Percentiles rank a stretch among this genome's conserved stretches.
phyloP scores from a whole-genome alignment of 2,888 invertebrate genomes.

The Platycheirus albimanus region DNA sequence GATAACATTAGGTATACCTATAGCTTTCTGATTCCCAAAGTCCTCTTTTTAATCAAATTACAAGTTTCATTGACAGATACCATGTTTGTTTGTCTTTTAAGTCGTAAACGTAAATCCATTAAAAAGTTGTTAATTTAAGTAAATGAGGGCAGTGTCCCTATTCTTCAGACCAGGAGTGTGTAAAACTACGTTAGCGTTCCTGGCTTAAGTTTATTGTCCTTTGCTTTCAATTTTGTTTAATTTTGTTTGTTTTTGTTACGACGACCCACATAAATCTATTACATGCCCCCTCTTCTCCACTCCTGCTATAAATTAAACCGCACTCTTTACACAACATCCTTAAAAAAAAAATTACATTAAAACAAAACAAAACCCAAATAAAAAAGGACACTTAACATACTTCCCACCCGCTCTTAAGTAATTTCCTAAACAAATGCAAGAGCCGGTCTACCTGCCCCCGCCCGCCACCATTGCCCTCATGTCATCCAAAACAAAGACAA shows the following conservation, averaged over 20 bases:
- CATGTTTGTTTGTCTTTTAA: too few relatives aligned
- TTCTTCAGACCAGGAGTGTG: too few relatives aligned
- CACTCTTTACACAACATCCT: slow-evolving; percentile 28
- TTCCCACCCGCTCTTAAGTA: slow-evolving; percentile 41
- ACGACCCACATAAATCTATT: slow-evolving; percentile 15
- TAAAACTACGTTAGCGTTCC: too few relatives aligned
- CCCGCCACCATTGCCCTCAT: neutral
- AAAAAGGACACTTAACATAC: slow-evolving; percentile 51
- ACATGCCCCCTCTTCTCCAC: too few relatives aligned
- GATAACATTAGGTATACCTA: too few relatives aligned
- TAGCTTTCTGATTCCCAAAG: too few relatives aligned
- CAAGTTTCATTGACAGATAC: too few relatives aligned
- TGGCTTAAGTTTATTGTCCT: slow-evolving; percentile 21
- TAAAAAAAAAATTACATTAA: slow-evolving; percentile 3
- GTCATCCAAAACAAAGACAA: slow-evolving; percentile 18
- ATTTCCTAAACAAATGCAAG: slow-evolving; percentile 48
- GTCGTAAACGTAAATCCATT: too few relatives aligned
- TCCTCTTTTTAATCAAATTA: too few relatives aligned
- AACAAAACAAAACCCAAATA: neutral
- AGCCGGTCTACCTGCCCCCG: too few relatives aligned
- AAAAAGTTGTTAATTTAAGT: too few relatives aligned
- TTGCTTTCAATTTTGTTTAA: slow-evolving; percentile 14
- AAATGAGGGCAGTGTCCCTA: too few relatives aligned
- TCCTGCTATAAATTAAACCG: slow-evolving; percentile 33
- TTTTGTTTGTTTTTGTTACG: neutral